Base-by-base conservation (phyloP, 2,888 invertebrate species). In the Rhyacophila evoluta region DNA sequence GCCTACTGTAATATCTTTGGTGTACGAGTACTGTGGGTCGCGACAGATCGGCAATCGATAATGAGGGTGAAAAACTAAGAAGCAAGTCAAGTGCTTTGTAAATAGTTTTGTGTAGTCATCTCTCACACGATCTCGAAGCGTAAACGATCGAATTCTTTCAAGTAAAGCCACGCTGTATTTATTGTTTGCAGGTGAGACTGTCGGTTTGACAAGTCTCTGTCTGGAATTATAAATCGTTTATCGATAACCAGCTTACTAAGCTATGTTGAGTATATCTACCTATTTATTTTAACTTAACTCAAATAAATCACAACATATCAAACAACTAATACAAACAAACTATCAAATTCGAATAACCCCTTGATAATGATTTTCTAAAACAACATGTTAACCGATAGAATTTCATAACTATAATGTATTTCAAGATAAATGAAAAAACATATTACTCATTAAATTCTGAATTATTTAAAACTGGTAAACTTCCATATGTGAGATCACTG, bases 51-150 rank as follows among this genome's bases (percentile, higher is more conserved):
- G 28, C 33, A 69, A 69, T 69, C 29, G 69, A 69, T 69, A 69
- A 69, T 69, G 69, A 69, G 29, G 29, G 25, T 19, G 55, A 55
- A 55, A 55, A 55, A 55, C 55, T 55, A 55, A 55, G 25, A 55
- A 55, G 39, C 15, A n/a, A 39, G 19, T 5, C 55, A 6, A 41
- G 55, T 25, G 55, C 19, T 55, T 15, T 19, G n/a, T 12, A 33
- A 29, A 74, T 29, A 33, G 29, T 36, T 27, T 74, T 74, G 68
- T 74, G 36, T 36, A 74, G 67, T 68, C 68, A 74, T 74, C 74
- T 74, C 68, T 74, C 67, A 19, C 68, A 33, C 68, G 55, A 74
- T 74, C 74, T 74, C 10, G 11, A 36, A 55, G 55, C 55, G 55
- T 55, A 55, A 55, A 55, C 55, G 55, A 55, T 55, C 55, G 55